These are phyloP conservation scores for Elmis aenea DNA, from an alignment of 2,888 invertebrate genomes.

Conservation along the genomic window DNA sequence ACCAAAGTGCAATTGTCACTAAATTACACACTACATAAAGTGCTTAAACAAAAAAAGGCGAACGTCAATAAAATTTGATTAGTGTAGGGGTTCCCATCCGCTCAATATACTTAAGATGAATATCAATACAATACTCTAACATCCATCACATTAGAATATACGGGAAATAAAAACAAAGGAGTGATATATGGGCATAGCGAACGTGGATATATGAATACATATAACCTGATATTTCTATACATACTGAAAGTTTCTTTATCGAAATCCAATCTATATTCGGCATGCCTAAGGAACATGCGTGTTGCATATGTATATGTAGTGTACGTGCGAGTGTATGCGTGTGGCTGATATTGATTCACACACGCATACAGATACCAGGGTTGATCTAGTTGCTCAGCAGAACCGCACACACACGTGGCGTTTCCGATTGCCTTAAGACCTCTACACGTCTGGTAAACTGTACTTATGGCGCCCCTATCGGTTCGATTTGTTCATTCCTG, in stretches of 20 bases:
- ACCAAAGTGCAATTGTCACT: too few relatives aligned
- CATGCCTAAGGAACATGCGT: slow-evolving; percentile 32
- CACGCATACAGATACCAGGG: slow-evolving; percentile 32
- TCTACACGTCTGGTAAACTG: slow-evolving; percentile 23
- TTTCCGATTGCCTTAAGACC: slow-evolving; percentile 21
- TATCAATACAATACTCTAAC: slow-evolving; percentile 7
- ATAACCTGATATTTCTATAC: slow-evolving; percentile 19
- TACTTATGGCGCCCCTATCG: slow-evolving; percentile 27
- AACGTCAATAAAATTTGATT: too few relatives aligned
- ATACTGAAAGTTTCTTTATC: slow-evolving; percentile 28
- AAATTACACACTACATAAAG: too few relatives aligned
- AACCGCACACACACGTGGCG: slow-evolving; percentile 17
- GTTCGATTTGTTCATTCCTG: slow-evolving; percentile 26
- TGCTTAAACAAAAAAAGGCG: too few relatives aligned
- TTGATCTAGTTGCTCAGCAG: slow-evolving; percentile 31
- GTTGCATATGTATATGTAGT: slow-evolving; percentile 29
- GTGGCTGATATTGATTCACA: slow-evolving; percentile 37
- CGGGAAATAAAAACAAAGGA: slow-evolving; percentile 11
- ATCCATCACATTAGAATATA: slow-evolving; percentile 19
- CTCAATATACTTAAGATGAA: too few relatives aligned
- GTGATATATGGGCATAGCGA: slow-evolving; percentile 17
- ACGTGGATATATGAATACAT: slow-evolving; percentile 20
- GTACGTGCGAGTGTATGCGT: slow-evolving; percentile 26
- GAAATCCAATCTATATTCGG: slow-evolving; percentile 30
- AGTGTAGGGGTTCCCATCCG: too few relatives aligned